Evolutionary conservation across 1,140 invertebrate species (phyloP).

Genomic region (Stenopsyche tienmushanensis): DNA sequence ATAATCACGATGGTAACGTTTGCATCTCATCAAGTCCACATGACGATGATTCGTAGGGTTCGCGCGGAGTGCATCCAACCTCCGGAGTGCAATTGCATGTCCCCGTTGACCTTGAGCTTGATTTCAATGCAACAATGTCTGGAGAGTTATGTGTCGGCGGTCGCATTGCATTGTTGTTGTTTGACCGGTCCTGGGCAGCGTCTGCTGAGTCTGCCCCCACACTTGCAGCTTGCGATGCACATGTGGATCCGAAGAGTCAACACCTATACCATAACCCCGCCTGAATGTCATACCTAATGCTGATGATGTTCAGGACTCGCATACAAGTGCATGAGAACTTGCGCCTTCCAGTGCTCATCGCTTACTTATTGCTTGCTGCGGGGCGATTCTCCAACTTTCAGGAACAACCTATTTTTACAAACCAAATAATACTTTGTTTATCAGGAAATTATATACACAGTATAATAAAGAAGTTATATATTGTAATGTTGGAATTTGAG

Average conservation of each 20-base stretch:
- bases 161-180: not conserved
- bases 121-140: not conserved
- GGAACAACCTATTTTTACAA: no score
- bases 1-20: no score
- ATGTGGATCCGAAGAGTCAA: not conserved
- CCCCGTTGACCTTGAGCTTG: not conserved
- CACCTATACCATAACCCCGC: no score
- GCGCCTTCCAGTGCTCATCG: not conserved
- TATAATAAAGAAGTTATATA: no score
- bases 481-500: no score
- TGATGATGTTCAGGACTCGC: not conserved
- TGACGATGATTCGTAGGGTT: no score
- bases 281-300: not conserved
- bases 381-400: not conserved
- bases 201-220: not conserved
- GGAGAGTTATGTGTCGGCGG: no score
- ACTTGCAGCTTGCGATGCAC: not conserved
- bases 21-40: no score
- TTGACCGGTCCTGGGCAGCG: not conserved
- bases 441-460: no score
- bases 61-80: no score
- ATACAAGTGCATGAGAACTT: not conserved
- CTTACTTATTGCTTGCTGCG: not conserved
- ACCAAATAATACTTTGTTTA: no score
- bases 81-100: no score